phyloP scores from a whole-genome alignment of 2,113 vertebrate genomes.

The Petromus typicus region DNA sequence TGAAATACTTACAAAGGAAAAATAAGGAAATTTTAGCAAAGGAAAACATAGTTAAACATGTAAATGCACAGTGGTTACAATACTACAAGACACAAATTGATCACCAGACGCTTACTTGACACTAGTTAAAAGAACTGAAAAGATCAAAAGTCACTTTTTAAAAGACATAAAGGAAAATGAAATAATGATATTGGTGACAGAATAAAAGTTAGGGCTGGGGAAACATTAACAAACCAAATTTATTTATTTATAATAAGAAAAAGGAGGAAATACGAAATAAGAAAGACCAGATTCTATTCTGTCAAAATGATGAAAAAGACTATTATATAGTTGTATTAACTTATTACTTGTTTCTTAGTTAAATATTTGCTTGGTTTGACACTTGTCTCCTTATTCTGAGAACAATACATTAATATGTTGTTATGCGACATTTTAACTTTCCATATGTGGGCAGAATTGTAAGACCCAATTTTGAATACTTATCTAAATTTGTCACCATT shows the following conservation, averaged over 20 bases:
- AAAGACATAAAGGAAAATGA: conserved; percentile 37
- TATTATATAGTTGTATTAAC: not conserved
- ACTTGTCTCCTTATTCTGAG: conserved; percentile 1
- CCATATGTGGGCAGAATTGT: not conserved
- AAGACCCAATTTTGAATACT: conserved; percentile 24
- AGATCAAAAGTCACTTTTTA: conserved; percentile 7
- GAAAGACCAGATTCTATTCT: conserved; percentile 32
- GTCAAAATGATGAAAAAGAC: conserved; percentile 2
- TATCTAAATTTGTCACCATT: not conserved
- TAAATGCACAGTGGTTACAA: not conserved
- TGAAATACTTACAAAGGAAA: not conserved
- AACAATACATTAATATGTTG: conserved; percentile 20
- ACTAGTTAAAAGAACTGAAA: not conserved
- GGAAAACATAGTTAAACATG: not conserved
- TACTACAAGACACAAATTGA: not conserved
- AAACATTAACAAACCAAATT: conserved; percentile 13
- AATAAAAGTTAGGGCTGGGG: not conserved
- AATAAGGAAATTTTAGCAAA: not conserved
- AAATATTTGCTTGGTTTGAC: conserved; percentile 38
- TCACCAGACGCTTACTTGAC: not conserved
- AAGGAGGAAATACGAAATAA: conserved; percentile 32
- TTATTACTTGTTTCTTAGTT: conserved; percentile 9
- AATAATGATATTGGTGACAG: not conserved
- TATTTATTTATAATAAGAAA: conserved; percentile 24
- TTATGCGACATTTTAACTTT: not conserved